These are phyloP conservation scores for Semotilus atromaculatus DNA, from an alignment of 2,797 vertebrate genomes.

Conservation along the genomic window DNA sequence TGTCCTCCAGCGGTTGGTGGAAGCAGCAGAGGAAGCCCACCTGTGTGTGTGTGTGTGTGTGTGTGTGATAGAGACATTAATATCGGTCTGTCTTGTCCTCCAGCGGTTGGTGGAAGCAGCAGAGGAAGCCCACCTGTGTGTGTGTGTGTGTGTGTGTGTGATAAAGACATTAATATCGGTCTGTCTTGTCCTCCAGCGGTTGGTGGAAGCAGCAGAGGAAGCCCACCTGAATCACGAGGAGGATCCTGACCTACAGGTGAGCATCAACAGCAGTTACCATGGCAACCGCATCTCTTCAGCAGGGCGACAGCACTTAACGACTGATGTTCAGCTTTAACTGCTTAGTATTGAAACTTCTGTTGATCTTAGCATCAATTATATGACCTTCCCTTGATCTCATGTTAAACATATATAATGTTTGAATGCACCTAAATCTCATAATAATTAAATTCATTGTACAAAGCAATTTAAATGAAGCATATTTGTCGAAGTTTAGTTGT, in stretches of 20 bases:
- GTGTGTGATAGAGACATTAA: too few relatives aligned
- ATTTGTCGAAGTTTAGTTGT: background rate
- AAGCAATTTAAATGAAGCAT: background rate
- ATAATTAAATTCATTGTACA: background rate
- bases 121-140: background rate
- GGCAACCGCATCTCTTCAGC: background rate
- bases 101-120: too few relatives aligned
- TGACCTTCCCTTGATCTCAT: background rate
- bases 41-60: background rate
- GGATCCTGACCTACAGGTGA: constrained; percentile 93
- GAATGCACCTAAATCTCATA: background rate
- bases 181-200: constrained; percentile 76
- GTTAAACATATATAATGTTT: background rate
- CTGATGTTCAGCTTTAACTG: background rate
- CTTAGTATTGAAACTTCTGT: background rate
- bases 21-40: too few relatives aligned
- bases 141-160: background rate
- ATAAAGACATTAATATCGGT: constrained; percentile 21
- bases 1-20: too few relatives aligned
- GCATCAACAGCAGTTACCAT: constrained; percentile 30
- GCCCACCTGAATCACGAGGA: constrained; percentile 96
- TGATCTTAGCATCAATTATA: background rate
- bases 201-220: constrained; percentile 96
- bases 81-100: too few relatives aligned
- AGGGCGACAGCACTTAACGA: background rate